These are phyloP conservation scores for Lithophane leautieri DNA, from an alignment of 2,888 invertebrate species.

Conservation along the genomic window DNA sequence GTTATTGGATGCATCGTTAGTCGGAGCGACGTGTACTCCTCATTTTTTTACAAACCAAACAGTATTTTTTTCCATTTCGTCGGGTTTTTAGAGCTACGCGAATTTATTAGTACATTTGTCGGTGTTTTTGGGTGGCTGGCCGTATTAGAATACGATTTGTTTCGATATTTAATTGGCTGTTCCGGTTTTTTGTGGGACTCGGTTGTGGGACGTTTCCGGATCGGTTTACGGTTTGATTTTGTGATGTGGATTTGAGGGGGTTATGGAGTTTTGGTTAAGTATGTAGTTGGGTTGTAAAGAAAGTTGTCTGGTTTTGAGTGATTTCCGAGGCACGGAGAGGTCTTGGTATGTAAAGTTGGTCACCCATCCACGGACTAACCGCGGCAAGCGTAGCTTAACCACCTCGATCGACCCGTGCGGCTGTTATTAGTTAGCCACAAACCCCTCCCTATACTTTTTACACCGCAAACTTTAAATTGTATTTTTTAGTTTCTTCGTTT, in stretches of 20 bases:
- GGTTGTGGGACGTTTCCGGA: conserved; percentile 44
- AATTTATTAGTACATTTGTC: conserved; percentile 85
- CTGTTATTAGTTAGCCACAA: no score
- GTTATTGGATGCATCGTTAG: conserved; percentile 86
- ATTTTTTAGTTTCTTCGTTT: no score
- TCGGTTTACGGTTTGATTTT: conserved; percentile 14
- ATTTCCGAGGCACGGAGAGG: no score
- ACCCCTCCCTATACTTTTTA: no score
- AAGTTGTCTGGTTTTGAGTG: no score
- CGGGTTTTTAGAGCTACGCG: conserved; percentile 81
- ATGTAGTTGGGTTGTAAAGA: not conserved
- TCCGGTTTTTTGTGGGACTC: conserved; percentile 63
- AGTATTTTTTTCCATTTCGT: conserved; percentile 83
- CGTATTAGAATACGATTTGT: conserved; percentile 73
- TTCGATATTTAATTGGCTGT: conserved; percentile 63
- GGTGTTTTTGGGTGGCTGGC: conserved; percentile 68
- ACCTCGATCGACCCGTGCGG: no score
- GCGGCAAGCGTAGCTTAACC: no score
- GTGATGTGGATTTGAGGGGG: not conserved
- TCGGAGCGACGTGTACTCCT: conserved; percentile 76
- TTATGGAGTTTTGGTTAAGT: conserved; percentile 11
- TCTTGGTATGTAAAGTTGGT: no score
- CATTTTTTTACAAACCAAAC: conserved; percentile 52
- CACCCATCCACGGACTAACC: no score
- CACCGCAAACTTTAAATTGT: no score